Evolutionary conservation across 2,888 invertebrate species (phyloP), one percentile per base, ranked within the genome.

Genomic region (Cyclophora albipunctata): DNA sequence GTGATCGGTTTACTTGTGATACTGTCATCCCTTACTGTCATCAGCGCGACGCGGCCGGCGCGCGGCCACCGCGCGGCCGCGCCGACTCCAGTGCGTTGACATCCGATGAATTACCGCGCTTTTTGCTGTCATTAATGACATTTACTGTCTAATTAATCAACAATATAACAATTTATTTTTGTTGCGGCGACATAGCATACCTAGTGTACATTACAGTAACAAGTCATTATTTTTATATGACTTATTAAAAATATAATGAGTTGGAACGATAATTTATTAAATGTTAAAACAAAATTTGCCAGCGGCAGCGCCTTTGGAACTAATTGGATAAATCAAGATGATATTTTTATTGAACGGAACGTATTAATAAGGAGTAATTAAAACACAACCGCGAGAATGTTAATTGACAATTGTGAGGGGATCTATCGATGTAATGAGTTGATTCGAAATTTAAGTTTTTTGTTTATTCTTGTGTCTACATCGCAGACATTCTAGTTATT

Each of bases 1-100:
- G 70, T 69, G 80, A 82, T 80, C 76, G 76, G 78, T 69, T 74
- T 67, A 69, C 71, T 67, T 68, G 71, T 71, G 82, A 81, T 81
- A 79, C 74, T 81, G 82, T 80, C 81, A 74, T 76, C 71, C 70
- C 65, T 63, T 34, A 47, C 67, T 66, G 71, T 66, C 66, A 64
- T 59, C 63, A 58, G 48, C 54, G 53, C 59, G 54, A 2, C 37
- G 37, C 37, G 37, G 4, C 37, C 4, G 4, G 4, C 53, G 62
- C 55, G 55, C 60, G 65, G 64, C 62, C 20, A 57, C 55, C 62
- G 49, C 59, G 57, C 54, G 74, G 59, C 61, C 64, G 58, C 63
- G 71, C 53, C 57, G 52, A 59, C 57, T 70, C 73, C 66, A 74
- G 76, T 71, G 63, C 68, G 63, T 65, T 73, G 74, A 75, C 75